Percentiles rank a stretch among this genome's conserved stretches.
phyloP scores from a whole-genome alignment of 2,888 invertebrate genomes.

The Lithophane ornitopus region DNA sequence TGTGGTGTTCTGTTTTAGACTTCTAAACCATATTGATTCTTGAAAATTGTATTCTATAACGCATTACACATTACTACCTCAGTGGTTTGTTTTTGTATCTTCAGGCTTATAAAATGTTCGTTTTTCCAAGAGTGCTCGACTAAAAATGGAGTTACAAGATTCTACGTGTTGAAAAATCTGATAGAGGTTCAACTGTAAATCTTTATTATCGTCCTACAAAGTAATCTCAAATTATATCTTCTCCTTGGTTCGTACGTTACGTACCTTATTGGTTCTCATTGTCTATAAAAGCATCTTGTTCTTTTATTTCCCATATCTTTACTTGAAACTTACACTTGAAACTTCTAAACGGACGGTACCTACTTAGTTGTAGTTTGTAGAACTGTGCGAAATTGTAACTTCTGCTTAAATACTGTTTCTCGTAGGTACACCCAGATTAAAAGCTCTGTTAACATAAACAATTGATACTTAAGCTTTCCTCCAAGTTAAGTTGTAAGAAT shows the following conservation, averaged over 20 bases:
- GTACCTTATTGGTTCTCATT: neutral
- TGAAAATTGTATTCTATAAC: neutral
- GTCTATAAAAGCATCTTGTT: neutral
- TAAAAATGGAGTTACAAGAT: neutral
- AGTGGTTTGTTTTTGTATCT: too few species aligned
- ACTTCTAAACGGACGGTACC: neutral
- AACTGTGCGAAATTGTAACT: slow-evolving; percentile 19
- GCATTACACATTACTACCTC: neutral
- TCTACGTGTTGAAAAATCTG: neutral
- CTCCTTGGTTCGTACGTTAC: neutral
- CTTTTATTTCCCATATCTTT: neutral
- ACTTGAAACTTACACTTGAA: too few species aligned
- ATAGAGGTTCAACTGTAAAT: neutral
- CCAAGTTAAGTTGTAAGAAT: slow-evolving; percentile 55
- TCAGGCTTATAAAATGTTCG: neutral
- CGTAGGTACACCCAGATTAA: neutral
- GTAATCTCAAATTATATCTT: neutral
- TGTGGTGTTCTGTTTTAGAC: neutral
- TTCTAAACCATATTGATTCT: neutral
- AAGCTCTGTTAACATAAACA: slow-evolving; percentile 55
- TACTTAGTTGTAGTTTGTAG: neutral
- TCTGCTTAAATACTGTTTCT: slow-evolving; percentile 15
- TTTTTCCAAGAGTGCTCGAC: neutral
- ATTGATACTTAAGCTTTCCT: slow-evolving; percentile 51
- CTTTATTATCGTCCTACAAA: neutral